These are phyloP conservation scores for Polydrusus cervinus DNA, from an alignment of 2,888 invertebrate genomes.

Conservation along the genomic window DNA sequence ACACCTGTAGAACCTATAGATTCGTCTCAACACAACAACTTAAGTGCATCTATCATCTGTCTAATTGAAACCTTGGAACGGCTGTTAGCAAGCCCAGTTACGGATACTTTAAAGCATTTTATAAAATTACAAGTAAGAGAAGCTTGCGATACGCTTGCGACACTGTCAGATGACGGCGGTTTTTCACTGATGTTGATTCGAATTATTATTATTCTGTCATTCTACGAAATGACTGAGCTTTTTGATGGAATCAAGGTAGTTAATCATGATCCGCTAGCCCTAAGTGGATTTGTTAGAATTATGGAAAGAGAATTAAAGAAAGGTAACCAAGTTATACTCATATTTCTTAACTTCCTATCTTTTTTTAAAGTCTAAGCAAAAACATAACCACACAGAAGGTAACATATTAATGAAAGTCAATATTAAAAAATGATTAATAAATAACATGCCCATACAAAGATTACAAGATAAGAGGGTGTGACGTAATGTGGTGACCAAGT, in stretches of 20 bases:
- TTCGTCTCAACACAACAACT: constrained; percentile 10
- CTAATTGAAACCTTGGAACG: constrained; percentile 45
- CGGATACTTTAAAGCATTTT: constrained; percentile 46
- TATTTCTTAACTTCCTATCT: too few relatives aligned
- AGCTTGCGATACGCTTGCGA: constrained; percentile 43
- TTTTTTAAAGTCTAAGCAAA: not conserved
- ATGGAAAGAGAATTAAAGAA: constrained; percentile 47
- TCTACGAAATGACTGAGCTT: constrained; percentile 50
- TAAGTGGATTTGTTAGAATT: constrained; percentile 49
- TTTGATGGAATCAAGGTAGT: constrained; percentile 52
- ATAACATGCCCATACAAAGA: too few relatives aligned
- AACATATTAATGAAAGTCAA: not conserved
- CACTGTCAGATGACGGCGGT: constrained; percentile 36
- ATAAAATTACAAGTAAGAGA: constrained; percentile 48
- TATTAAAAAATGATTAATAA: too few relatives aligned
- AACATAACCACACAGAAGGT: too few relatives aligned
- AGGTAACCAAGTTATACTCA: constrained; percentile 21
- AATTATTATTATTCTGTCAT: constrained; percentile 50
- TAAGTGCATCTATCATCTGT: constrained; percentile 28
- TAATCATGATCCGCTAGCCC: constrained; percentile 48
- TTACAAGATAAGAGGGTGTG: too few relatives aligned
- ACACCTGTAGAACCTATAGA: constrained; percentile 24
- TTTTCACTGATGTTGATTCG: constrained; percentile 43
- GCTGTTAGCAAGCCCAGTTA: constrained; percentile 39
- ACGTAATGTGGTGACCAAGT: too few relatives aligned